phyloP scores from a whole-genome alignment of 1,140 invertebrate species.

The Lineus longissimus region DNA sequence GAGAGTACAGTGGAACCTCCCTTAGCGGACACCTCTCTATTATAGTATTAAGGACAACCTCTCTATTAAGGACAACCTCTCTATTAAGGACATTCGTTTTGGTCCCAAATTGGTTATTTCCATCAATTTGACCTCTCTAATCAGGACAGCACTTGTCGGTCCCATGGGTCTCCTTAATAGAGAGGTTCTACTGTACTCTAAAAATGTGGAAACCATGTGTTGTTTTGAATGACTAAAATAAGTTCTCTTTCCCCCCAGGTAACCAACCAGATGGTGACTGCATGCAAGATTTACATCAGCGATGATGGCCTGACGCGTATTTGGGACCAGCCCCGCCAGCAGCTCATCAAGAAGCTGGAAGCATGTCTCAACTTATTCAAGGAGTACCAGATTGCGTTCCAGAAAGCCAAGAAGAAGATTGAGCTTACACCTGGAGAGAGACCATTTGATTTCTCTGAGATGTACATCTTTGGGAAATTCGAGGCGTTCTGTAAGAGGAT shows the following conservation, averaged over 20 bases:
- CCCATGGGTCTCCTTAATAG: no score
- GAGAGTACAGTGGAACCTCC: no score
- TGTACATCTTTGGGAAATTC: slow-evolving; percentile 93
- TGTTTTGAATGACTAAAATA: slow-evolving; percentile 42
- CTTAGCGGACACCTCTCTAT: no score
- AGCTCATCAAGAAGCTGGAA: slow-evolving; percentile 71
- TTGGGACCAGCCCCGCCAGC: slow-evolving; percentile 75
- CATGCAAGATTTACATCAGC: slow-evolving; percentile 85
- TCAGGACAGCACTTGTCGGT: no score
- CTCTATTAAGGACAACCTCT: no score
- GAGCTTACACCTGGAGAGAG: slow-evolving; percentile 59
- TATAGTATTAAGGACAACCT: no score
- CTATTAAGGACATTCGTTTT: no score
- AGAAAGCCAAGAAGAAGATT: slow-evolving; percentile 53
- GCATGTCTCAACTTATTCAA: slow-evolving; percentile 80
- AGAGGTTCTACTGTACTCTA: no score
- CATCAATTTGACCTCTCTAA: no score
- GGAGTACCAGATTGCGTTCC: slow-evolving; percentile 59
- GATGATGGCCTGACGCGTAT: slow-evolving; percentile 79
- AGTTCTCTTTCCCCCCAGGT: slow-evolving; percentile 59
- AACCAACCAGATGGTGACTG: slow-evolving; percentile 93
- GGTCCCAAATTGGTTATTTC: no score
- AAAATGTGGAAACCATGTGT: slow-evolving; percentile 74
- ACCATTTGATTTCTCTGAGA: slow-evolving; percentile 84
- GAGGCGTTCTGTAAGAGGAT: slow-evolving; percentile 84